phyloP scores from a whole-genome alignment of 2,797 vertebrate species.

The Florisuga fusca region DNA sequence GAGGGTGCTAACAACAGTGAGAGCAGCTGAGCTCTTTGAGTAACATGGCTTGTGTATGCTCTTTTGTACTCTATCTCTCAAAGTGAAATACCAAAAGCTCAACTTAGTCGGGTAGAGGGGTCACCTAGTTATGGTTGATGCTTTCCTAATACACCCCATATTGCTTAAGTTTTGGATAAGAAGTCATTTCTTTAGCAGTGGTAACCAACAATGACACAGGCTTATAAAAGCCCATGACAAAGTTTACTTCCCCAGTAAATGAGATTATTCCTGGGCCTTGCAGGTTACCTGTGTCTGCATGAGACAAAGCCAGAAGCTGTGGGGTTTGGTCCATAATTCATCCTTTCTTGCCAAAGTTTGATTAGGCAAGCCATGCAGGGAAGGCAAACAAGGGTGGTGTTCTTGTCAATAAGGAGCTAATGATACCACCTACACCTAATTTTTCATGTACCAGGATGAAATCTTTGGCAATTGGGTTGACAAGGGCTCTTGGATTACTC shows the following conservation, averaged over 20 bases:
- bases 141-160: not conserved
- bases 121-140: not conserved
- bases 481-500: not conserved
- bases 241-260: not conserved
- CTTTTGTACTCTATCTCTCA: not conserved
- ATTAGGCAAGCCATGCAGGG: not conserved
- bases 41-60: not conserved
- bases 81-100: not conserved
- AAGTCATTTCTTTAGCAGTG: not conserved
- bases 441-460: not conserved
- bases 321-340: not conserved
- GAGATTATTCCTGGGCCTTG: not conserved
- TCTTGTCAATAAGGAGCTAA: too few relatives aligned
- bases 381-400: conserved; percentile 6
- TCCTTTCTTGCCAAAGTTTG: not conserved
- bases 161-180: not conserved
- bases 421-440: too few relatives aligned
- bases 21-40: not conserved
- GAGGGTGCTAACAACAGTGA: not conserved
- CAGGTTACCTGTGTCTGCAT: not conserved
- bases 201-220: not conserved
- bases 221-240: not conserved
- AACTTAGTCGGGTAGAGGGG: not conserved
- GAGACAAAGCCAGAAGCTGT: not conserved
- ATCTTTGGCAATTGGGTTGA: not conserved